Conservation (phyloP, 2,888 invertebrate species). For the Elysia crispata region DNA sequence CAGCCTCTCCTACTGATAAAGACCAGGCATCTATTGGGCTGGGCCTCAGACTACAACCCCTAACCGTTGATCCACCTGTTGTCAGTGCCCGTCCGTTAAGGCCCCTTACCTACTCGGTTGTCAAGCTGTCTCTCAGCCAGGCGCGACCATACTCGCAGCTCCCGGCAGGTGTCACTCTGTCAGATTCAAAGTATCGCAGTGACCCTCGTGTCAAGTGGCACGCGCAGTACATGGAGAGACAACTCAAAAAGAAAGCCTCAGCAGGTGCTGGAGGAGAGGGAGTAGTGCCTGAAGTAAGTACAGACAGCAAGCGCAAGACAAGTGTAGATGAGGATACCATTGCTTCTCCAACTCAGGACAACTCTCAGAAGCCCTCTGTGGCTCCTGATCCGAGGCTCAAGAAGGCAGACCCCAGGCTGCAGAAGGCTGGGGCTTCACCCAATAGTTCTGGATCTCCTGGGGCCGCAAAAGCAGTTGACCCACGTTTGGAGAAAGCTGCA, state of each 20-base stretch:
- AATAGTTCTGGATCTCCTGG: conserved; percentile 3
- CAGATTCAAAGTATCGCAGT: conserved; percentile 59
- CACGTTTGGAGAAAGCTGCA: conserved; percentile 34
- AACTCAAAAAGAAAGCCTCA: conserved; percentile 1
- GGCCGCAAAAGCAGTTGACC: conserved; percentile 13
- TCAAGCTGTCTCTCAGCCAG: conserved; percentile 34
- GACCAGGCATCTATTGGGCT: not conserved
- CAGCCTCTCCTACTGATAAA: conserved; percentile 2
- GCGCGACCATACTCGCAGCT: conserved; percentile 54
- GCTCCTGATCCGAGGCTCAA: conserved; percentile 49
- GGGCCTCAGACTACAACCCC: conserved; percentile 20
- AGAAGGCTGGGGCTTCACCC: conserved; percentile 38
- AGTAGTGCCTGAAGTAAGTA: too few relatives aligned
- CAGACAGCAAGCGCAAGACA: too few relatives aligned
- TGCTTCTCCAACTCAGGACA: conserved; percentile 20
- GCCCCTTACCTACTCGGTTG: conserved; percentile 45
- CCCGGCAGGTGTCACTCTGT: conserved; percentile 59
- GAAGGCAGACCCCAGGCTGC: conserved; percentile 39
- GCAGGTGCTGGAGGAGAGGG: too few relatives aligned
- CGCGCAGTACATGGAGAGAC: conserved; percentile 38
- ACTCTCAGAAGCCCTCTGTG: conserved; percentile 39
- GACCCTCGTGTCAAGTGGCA: conserved; percentile 69
- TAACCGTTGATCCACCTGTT: conserved; percentile 51
- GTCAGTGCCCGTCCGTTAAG: conserved; percentile 49
- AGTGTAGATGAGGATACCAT: not conserved